Evolutionary conservation across 2,888 invertebrate genomes (phyloP).

Genomic region (Xylocampa areola): DNA sequence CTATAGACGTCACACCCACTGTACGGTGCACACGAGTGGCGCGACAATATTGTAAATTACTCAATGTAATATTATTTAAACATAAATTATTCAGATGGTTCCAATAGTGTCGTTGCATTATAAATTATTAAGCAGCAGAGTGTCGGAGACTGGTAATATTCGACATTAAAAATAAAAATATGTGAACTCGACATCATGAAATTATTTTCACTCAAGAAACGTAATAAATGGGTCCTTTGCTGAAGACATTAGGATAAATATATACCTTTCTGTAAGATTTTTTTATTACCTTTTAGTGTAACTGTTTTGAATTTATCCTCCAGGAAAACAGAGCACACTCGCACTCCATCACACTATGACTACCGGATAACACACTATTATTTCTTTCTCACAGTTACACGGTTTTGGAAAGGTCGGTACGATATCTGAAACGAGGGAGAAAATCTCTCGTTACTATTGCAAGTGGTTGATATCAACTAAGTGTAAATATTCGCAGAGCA

Average conservation of each 20-base stretch:
- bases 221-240: slow-evolving; percentile 41
- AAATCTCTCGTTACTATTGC: slow-evolving; percentile 65
- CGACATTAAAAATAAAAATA: slow-evolving; percentile 20
- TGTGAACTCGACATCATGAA: slow-evolving; percentile 28
- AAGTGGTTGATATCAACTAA: slow-evolving; percentile 24
- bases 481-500: slow-evolving; percentile 58
- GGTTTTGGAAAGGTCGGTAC: slow-evolving; percentile 59
- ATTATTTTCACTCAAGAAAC: slow-evolving; percentile 38
- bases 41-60: no score
- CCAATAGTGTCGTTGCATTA: slow-evolving; percentile 8
- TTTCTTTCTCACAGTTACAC: slow-evolving; percentile 60
- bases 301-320: slow-evolving; percentile 68
- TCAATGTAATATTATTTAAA: not conserved
- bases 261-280: slow-evolving; percentile 24
- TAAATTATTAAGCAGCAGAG: slow-evolving; percentile 7
- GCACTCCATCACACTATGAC: slow-evolving; percentile 77
- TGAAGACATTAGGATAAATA: slow-evolving; percentile 43
- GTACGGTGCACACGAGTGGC: not conserved
- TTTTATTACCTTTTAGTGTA: slow-evolving; percentile 76
- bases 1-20: not conserved
- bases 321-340: slow-evolving; percentile 63
- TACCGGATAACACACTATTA: slow-evolving; percentile 55
- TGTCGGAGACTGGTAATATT: not conserved
- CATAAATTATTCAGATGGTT: not conserved
- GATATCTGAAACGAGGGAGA: slow-evolving; percentile 83